Base-by-base conservation (phyloP, 2,113 vertebrate genomes). In the Excalfactoria chinensis region DNA sequence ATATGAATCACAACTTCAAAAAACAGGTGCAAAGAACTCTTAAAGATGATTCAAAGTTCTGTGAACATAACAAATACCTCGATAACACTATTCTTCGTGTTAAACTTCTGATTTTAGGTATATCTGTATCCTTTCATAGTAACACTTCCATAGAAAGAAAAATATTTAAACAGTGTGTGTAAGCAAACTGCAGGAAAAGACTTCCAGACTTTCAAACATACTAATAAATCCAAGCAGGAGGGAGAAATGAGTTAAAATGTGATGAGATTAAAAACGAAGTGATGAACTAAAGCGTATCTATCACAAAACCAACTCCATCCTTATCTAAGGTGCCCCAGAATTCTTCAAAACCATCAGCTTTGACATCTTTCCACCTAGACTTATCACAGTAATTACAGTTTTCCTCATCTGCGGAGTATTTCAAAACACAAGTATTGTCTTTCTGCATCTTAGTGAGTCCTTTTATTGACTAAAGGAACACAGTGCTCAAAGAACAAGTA, bases 1-100 rank as follows among this genome's bases (percentile, higher is more conserved):
- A 84, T 7, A 26, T 84, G 83, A 95, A 86, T 84, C 76, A 79
- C 26, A 88, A 64, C 79, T 89, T 91, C 80, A 91, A 68, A 88
- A 73, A 12, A 23, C 56, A 89, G 55, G 83, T 68, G 11, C 35
- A 41, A 81, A 84, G 46, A 74, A 35, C 64, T 77, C 85, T 80
- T 40, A n/a, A 15, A 67, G 72, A 77, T 51, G n/a, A 91, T 46
- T 94, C 69, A 43, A 77, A 83, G 16, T 48, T 84, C 60, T 48
- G 32, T 5, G 73, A 44, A 71, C 56, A 77, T 56, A 58, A 86
- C 92, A 35, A 84, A 89, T 14, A 85, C 2, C 20, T 35, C 64
- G 56, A 23, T 6, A 70, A 68, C 7, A 8, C 35, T 53, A 44
- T 70, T 26, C 34, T 88, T 73, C 59, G 41, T 16, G 58, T 16